A percentile compares a stretch with the other conserved stretches of the same genome.
These are phyloP conservation scores for Pristis pectinata DNA, from an alignment of 2,797 vertebrate species.

Conservation along the genomic window DNA sequence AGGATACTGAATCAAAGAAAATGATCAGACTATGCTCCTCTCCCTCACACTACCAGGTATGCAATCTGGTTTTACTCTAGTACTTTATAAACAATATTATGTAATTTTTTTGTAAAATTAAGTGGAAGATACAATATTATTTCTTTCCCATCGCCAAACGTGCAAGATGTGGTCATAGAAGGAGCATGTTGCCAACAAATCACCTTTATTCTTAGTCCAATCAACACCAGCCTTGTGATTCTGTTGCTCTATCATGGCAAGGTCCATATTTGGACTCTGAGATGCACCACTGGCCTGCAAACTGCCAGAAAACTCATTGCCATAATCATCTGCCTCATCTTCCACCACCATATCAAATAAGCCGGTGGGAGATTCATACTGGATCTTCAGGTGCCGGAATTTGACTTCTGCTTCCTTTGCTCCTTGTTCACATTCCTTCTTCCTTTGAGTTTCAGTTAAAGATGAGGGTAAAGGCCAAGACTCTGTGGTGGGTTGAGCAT, in stretches of 20 bases:
- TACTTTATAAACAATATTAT: no score
- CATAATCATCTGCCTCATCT: constrained; percentile 49
- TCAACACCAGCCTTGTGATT: neutral
- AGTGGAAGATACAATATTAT: constrained; percentile 39
- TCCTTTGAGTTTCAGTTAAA: neutral
- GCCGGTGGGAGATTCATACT: constrained; percentile 68
- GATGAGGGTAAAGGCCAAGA: constrained; percentile 37
- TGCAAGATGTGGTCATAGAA: constrained; percentile 89
- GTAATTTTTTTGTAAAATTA: neutral
- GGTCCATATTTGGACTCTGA: neutral
- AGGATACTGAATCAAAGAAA: neutral
- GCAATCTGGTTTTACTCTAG: neutral
- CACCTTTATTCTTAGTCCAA: constrained; percentile 46
- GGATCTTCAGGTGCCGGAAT: constrained; percentile 61
- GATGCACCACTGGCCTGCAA: constrained; percentile 19
- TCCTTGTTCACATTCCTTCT: constrained; percentile 33
- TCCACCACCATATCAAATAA: constrained; percentile 66
- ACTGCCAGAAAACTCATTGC: accelerated
- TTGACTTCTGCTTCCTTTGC: constrained; percentile 43
- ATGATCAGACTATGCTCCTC: neutral
- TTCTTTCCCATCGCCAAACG: constrained; percentile 82
- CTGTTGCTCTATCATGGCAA: neutral
- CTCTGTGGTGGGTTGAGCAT: constrained; percentile 39
- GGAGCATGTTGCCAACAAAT: constrained; percentile 81
- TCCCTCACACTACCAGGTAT: neutral